Percentiles rank a stretch among this genome's conserved stretches.
These are phyloP conservation scores for Esperia sulphurella DNA, from an alignment of 2,888 invertebrate species.

Conservation along the genomic window DNA sequence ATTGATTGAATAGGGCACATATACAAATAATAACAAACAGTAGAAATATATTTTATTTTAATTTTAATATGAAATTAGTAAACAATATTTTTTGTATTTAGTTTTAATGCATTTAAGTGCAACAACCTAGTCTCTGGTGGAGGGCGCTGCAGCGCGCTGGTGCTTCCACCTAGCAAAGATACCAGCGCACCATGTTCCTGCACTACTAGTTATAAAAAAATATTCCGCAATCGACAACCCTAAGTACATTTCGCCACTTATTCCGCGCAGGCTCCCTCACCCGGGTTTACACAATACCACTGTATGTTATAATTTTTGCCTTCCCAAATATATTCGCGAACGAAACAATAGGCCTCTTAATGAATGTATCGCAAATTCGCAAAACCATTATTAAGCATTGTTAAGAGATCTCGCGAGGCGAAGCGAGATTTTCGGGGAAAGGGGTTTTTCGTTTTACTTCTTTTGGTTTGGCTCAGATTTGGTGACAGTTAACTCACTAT, in stretches of 20 bases:
- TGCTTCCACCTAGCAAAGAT: too few relatives aligned
- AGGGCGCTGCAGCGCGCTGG: too few relatives aligned
- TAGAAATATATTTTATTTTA: too few relatives aligned
- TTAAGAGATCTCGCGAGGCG: constrained; percentile 22
- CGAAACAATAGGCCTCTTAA: constrained; percentile 75
- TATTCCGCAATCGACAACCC: constrained; percentile 36
- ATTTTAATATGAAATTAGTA: too few relatives aligned
- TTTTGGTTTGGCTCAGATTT: neutral
- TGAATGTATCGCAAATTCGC: constrained; percentile 74
- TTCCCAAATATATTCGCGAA: constrained; percentile 70
- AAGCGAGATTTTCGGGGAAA: constrained; percentile 1
- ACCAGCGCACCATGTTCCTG: too few relatives aligned
- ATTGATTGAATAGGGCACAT: too few relatives aligned
- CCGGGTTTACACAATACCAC: constrained; percentile 53
- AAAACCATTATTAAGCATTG: constrained; percentile 76
- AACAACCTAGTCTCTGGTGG: too few relatives aligned
- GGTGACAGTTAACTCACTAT: too few relatives aligned
- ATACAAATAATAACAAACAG: too few relatives aligned
- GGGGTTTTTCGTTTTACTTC: constrained; percentile 2
- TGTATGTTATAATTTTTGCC: constrained; percentile 78
- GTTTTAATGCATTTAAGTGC: too few relatives aligned
- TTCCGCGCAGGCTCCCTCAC: constrained; percentile 48
- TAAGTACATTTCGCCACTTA: constrained; percentile 57
- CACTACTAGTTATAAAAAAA: neutral
- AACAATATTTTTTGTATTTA: too few relatives aligned